Base-by-base conservation (phyloP, 2,797 vertebrate genomes). In the Dipus sagitta region DNA sequence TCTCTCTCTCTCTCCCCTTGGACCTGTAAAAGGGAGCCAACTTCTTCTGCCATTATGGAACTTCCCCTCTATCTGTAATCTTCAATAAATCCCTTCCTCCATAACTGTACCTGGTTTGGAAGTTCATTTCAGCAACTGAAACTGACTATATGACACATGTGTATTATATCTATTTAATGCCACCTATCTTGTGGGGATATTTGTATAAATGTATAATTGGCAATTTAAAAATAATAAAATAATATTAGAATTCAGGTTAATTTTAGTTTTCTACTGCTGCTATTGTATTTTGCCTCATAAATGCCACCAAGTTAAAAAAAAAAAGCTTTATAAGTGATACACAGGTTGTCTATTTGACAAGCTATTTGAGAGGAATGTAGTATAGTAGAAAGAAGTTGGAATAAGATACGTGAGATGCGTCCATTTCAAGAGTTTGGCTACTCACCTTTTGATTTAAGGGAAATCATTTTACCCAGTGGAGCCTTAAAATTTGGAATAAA, bases 121-220 rank as follows among this genome's bases (percentile, higher is more conserved):
- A 47, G 47, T 47, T 47, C 47, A 47, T 47, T 11, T 47, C 47
- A 47, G 47, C 9, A 47, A 47, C 47, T 47, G 47, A 47, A 9
- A 47, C 47, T 47, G 47, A 47, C 47, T 47, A 47, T 47, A 11
- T 47, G 47, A 47, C 83, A 91, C 95, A 94, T 97, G 96, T 93
- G 90, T 97, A 96, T 94, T 95, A 86, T 94, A 95, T 74, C 90
- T 97, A 96, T 97, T 97, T 96, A 95, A 96, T 96, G 92, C 95
- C 30, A 83, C 97, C 92, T 17, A 72, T 58, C 47, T 47, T 47
- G 47, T 47, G 9, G 47, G 47, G 47, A 11, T 47, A 47, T 47
- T 47, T 47, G 47, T 97, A 97, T 97, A 97, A 97, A 97, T 94
- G 91, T 74, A 70, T 77, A 95, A 94, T 95, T 96, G 95, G 92